Evolutionary conservation across 2,113 vertebrate species (phyloP).

Genomic region (Bufo bufo): DNA sequence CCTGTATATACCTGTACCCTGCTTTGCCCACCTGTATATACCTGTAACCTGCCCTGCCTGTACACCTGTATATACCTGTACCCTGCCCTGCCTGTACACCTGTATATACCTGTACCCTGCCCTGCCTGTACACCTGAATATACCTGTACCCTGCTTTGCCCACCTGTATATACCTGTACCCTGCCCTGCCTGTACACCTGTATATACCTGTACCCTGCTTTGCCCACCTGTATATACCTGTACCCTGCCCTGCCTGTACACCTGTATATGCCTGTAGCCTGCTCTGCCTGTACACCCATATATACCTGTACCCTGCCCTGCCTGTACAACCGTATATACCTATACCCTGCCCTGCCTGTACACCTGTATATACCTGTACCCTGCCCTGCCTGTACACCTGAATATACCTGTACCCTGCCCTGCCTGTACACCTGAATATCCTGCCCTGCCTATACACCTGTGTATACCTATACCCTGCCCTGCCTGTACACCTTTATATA

Average conservation of each 20-base stretch:
- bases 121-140: neutral
- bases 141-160: neutral
- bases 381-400: neutral
- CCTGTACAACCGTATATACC: neutral
- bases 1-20: neutral
- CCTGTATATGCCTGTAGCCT: neutral
- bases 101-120: neutral
- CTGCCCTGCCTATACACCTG: neutral
- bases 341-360: neutral
- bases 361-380: neutral
- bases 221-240: neutral
- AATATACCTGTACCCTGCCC: neutral
- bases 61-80: neutral
- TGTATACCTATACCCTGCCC: neutral
- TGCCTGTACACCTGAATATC: neutral
- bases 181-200: neutral
- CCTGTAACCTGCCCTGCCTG: neutral
- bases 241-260: neutral
- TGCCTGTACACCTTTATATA: neutral
- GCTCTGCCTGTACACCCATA: neutral
- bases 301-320: neutral
- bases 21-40: too few species aligned
- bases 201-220: neutral
- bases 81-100: neutral
- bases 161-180: neutral